Conservation (phyloP, 1,140 invertebrate genomes). For the Drosophila auraria region DNA sequence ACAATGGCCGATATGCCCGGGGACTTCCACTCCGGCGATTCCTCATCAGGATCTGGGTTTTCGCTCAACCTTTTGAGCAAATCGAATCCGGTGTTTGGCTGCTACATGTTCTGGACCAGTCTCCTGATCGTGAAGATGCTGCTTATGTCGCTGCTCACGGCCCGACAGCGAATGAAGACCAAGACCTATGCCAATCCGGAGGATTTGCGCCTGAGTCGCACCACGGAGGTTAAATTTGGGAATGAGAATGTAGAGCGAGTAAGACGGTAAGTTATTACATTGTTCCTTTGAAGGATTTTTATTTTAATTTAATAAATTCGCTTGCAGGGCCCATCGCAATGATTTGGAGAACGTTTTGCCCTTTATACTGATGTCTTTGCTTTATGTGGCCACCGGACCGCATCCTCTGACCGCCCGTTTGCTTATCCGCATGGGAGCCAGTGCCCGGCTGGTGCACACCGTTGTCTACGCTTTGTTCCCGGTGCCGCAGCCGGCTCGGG, state of each 20-base stretch:
- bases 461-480: constrained; percentile 86
- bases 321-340: constrained; percentile 88
- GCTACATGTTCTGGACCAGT: constrained; percentile 85
- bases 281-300: too few relatives aligned
- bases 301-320: background rate
- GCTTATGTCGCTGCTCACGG: constrained; percentile 86
- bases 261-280: constrained; percentile 57
- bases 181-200: constrained; percentile 73
- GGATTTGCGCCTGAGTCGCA: constrained; percentile 51
- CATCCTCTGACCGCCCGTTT: constrained; percentile 85
- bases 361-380: constrained; percentile 87
- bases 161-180: constrained; percentile 84
- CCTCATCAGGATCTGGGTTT: constrained; percentile 3
- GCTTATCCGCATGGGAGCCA: constrained; percentile 87
- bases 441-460: constrained; percentile 87
- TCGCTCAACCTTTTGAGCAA: constrained; percentile 45
- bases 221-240: constrained; percentile 60
- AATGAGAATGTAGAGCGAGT: constrained; percentile 72
- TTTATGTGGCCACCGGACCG: constrained; percentile 87
- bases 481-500: constrained; percentile 87
- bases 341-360: constrained; percentile 89
- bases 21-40: background rate
- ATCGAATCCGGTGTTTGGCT: constrained; percentile 85
- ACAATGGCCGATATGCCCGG: background rate
- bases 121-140: constrained; percentile 86